These are phyloP conservation scores for Corythornis cristatus DNA, from an alignment of 2,113 vertebrate species.

Conservation along the genomic window DNA sequence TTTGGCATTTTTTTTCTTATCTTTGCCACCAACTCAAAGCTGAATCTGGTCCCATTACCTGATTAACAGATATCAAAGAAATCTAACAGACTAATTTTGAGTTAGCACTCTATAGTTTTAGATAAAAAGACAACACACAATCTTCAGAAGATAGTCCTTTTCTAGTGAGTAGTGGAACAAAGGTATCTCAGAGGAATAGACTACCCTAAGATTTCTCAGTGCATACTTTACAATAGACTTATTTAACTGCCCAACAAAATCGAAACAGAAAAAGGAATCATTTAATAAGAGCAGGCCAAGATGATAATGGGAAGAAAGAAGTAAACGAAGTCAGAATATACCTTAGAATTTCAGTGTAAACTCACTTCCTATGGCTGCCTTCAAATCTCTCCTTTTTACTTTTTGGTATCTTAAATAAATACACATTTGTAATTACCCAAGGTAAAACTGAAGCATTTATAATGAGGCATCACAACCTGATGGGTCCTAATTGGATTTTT, in stretches of 20 bases:
- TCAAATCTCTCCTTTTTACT: background rate
- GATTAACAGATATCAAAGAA: background rate
- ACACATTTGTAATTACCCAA: background rate
- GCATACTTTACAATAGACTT: background rate
- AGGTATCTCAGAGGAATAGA: background rate
- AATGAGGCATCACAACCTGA: background rate
- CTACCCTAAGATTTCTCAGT: background rate
- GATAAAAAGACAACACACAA: background rate
- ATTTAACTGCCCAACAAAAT: background rate
- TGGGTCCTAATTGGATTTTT: constrained; percentile 16
- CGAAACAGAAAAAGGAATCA: background rate
- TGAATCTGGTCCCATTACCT: background rate
- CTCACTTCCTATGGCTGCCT: background rate
- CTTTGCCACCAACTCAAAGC: background rate
- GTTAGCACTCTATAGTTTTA: background rate
- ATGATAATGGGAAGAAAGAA: background rate
- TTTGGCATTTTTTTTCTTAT: background rate
- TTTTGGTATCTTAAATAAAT: background rate
- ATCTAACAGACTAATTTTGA: background rate
- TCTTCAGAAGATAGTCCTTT: background rate
- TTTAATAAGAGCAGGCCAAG: background rate
- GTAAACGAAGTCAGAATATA: background rate
- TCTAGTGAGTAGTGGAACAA: too few relatives aligned
- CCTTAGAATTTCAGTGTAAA: background rate
- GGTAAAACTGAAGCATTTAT: background rate